Conservation (phyloP, 1,140 invertebrate genomes). For the Rhagoletis zephyria region DNA sequence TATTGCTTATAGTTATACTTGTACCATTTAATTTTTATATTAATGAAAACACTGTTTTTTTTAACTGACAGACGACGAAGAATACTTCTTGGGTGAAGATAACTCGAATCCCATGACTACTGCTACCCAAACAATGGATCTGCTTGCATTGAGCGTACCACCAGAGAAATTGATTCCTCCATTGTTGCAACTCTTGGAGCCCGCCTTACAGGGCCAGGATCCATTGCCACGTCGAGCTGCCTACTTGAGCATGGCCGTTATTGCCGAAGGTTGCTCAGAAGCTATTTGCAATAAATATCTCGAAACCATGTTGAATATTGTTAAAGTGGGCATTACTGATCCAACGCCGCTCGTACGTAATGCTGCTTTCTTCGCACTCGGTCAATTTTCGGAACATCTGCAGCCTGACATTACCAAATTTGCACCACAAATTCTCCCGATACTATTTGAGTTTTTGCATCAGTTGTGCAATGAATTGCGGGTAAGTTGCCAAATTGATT, state of each 20-base stretch:
- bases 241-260: constrained; percentile 82
- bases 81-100: constrained; percentile 78
- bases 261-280: constrained; percentile 87
- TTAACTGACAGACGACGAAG: constrained; percentile 74
- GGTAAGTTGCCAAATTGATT: constrained; percentile 58
- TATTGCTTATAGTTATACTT: neutral
- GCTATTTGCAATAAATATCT: constrained; percentile 83
- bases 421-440: constrained; percentile 81
- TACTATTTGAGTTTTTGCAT: constrained; percentile 82
- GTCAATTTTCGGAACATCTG: constrained; percentile 87
- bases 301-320: constrained; percentile 80
- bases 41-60: neutral
- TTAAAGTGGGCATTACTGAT: constrained; percentile 82
- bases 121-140: constrained; percentile 83
- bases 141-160: constrained; percentile 83
- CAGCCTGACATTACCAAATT: constrained; percentile 84
- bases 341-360: constrained; percentile 77
- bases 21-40: neutral
- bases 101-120: constrained; percentile 78
- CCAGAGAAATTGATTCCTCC: constrained; percentile 84
- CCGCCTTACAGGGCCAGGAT: constrained; percentile 77
- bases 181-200: constrained; percentile 79
- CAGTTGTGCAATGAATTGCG: constrained; percentile 76
- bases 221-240: constrained; percentile 80
- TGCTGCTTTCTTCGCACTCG: constrained; percentile 85